phyloP scores from a whole-genome alignment of 2,888 invertebrate genomes.

The Heliothis peltigera region DNA sequence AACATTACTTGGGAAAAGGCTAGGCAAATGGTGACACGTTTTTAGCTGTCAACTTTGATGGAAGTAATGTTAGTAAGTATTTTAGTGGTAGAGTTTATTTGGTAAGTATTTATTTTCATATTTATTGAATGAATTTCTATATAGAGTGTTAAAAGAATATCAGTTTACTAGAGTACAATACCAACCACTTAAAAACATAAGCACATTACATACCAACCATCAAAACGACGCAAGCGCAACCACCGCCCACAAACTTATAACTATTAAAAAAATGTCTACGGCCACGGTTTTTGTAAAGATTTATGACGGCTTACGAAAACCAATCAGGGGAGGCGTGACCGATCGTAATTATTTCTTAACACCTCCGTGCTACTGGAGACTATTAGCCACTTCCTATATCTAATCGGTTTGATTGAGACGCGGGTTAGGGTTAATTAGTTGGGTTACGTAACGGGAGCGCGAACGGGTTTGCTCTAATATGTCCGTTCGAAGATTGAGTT shows the following conservation, averaged over 20 bases:
- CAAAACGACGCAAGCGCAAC: constrained; percentile 51
- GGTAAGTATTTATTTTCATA: too few species aligned
- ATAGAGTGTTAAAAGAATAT: too few species aligned
- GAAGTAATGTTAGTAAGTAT: constrained; percentile 45
- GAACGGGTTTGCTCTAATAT: constrained; percentile 20
- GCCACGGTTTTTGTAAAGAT: constrained; percentile 75
- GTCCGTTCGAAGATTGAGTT: neutral
- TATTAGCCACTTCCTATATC: constrained; percentile 79
- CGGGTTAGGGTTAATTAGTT: constrained; percentile 78
- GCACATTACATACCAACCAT: neutral
- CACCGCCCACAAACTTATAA: constrained; percentile 74
- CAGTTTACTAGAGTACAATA: too few species aligned
- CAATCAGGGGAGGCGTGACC: constrained; percentile 87
- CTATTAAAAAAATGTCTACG: constrained; percentile 72
- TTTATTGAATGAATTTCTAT: too few species aligned
- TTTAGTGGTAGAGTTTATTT: constrained; percentile 31
- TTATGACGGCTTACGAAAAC: constrained; percentile 86
- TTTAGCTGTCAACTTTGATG: constrained; percentile 18
- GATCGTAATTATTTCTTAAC: constrained; percentile 88
- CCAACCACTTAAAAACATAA: neutral
- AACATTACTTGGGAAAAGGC: too few species aligned
- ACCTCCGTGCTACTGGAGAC: constrained; percentile 85
- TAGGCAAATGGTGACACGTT: too few species aligned
- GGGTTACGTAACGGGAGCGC: constrained; percentile 64
- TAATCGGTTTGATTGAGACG: constrained; percentile 81